Percentiles rank a stretch among this genome's conserved stretches.
Conservation (phyloP, 2,113 vertebrate species). For the Phocoena sinus region DNA sequence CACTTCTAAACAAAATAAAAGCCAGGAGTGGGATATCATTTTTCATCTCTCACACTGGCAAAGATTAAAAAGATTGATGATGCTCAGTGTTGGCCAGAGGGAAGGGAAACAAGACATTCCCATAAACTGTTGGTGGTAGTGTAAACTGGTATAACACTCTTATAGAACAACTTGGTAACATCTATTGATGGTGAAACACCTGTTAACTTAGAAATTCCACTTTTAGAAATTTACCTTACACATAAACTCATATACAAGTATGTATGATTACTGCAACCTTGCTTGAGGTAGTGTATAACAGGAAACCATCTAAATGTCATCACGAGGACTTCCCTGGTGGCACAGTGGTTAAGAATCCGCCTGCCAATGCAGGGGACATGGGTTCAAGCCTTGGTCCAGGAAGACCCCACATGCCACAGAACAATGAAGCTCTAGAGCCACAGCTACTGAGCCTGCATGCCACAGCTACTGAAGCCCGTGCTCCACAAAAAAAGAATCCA, state of each 20-base stretch:
- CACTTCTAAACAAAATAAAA: background rate
- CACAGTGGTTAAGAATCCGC: no score
- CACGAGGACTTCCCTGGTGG: background rate
- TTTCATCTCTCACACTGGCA: background rate
- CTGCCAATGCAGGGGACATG: no score
- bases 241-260: background rate
- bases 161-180: background rate
- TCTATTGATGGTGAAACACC: background rate
- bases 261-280: background rate
- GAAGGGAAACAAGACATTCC: background rate
- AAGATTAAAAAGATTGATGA: background rate
- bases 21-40: background rate
- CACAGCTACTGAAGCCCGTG: no score
- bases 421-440: no score
- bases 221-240: background rate
- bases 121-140: background rate
- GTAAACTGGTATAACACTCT: background rate
- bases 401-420: no score
- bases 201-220: background rate
- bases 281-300: background rate
- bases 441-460: no score
- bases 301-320: background rate
- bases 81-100: background rate
- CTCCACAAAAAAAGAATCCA: no score
- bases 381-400: no score